Conservation (phyloP, 2,113 vertebrate genomes). For the Calypte anna region DNA sequence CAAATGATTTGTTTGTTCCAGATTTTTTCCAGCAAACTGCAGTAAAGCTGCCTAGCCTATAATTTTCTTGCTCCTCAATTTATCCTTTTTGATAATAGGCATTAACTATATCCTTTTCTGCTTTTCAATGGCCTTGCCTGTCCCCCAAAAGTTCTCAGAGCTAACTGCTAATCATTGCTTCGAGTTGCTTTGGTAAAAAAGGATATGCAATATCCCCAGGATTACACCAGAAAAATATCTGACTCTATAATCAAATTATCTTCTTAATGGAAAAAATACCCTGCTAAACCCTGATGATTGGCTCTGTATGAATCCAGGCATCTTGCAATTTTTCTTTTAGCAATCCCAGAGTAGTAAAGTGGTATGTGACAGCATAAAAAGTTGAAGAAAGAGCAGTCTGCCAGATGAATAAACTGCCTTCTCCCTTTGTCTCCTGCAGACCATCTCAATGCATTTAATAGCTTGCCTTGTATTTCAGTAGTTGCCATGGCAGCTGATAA, state of each 20-base stretch:
- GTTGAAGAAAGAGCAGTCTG: neutral
- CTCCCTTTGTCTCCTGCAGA: conserved; percentile 38
- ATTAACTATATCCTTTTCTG: neutral
- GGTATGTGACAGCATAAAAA: neutral
- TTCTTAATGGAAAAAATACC: neutral
- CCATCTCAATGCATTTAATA: neutral
- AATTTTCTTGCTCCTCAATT: conserved; percentile 37
- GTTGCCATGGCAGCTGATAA: conserved; percentile 68
- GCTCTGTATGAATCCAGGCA: neutral
- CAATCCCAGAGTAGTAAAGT: neutral
- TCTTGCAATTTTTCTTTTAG: conserved; percentile 1
- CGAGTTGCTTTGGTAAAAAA: neutral
- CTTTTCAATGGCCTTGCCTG: neutral
- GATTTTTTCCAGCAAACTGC: conserved; percentile 32
- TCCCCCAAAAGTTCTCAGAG: neutral
- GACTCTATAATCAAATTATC: conserved; percentile 22
- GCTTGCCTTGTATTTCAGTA: conserved; percentile 16
- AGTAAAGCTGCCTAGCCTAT: neutral
- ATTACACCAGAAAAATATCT: conserved; percentile 8
- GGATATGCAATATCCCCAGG: neutral
- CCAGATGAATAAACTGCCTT: neutral
- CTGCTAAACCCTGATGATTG: neutral
- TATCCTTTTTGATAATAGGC: conserved; percentile 3
- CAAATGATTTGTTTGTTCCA: neutral
- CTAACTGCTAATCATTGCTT: neutral